phyloP scores from a whole-genome alignment of 2,797 vertebrate genomes.

The Melanotaenia parkinsoni region DNA sequence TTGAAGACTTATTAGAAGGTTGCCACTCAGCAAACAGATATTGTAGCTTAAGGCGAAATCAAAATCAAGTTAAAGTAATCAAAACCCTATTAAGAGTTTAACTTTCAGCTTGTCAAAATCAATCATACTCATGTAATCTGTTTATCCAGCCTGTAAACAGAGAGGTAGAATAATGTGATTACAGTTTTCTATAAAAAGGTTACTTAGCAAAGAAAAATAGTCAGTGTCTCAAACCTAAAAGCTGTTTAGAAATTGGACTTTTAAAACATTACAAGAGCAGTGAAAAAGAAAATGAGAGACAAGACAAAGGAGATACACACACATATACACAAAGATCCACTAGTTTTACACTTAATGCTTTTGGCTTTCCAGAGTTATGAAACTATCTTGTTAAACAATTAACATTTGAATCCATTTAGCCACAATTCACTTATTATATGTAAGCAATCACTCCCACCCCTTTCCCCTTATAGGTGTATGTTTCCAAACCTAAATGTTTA shows the following conservation, averaged over 20 bases:
- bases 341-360: not conserved
- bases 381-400: not conserved
- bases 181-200: slow-evolving; percentile 11
- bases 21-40: slow-evolving; percentile 38
- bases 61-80: slow-evolving; percentile 48
- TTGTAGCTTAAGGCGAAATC: slow-evolving; percentile 28
- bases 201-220: not conserved
- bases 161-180: slow-evolving; percentile 17
- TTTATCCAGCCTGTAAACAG: slow-evolving; percentile 2
- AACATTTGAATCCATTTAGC: not conserved
- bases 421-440: not conserved
- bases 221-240: slow-evolving; percentile 14
- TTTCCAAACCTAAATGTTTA: not conserved
- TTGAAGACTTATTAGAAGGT: slow-evolving; percentile 39
- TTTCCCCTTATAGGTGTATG: not conserved
- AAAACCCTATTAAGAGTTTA: slow-evolving; percentile 32
- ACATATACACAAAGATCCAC: not conserved
- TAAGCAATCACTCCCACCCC: not conserved
- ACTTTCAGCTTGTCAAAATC: slow-evolving; percentile 34
- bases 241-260: slow-evolving; percentile 1
- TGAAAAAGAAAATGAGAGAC: not conserved
- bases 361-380: not conserved
- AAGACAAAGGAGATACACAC: too few relatives aligned
- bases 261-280: not conserved
- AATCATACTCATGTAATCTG: slow-evolving; percentile 38